phyloP scores from a whole-genome alignment of 1,140 invertebrate genomes.

The Drosophila nasuta region DNA sequence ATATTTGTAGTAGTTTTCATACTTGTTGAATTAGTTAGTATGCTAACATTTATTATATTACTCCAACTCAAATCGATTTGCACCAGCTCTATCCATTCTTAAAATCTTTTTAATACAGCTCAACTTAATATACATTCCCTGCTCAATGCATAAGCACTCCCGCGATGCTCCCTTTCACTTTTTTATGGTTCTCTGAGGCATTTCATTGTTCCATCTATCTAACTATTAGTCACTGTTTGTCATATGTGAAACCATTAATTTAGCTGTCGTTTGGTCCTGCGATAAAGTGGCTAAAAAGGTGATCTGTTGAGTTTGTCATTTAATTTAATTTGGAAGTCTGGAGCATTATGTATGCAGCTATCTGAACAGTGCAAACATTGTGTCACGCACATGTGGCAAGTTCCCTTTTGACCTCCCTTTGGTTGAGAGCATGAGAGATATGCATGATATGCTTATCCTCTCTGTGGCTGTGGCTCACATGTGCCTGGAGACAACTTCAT shows the following conservation, averaged over 20 bases:
- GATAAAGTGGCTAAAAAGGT: conserved; percentile 26
- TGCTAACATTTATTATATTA: too few relatives aligned
- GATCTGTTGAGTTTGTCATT: conserved; percentile 74
- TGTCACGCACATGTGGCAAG: conserved; percentile 34
- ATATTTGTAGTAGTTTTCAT: too few relatives aligned
- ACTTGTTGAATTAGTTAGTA: too few relatives aligned
- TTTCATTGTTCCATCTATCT: background rate
- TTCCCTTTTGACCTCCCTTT: conserved; percentile 26
- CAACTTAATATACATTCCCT: too few relatives aligned
- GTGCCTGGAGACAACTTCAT: conserved; percentile 69
- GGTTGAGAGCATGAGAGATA: conserved; percentile 20
- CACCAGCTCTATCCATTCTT: too few relatives aligned
- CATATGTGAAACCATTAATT: conserved; percentile 46
- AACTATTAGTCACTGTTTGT: conserved; percentile 21
- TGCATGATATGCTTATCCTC: conserved; percentile 45
- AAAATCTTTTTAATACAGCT: too few relatives aligned
- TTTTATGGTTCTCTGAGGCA: too few relatives aligned
- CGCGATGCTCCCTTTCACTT: too few relatives aligned
- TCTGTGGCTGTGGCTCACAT: conserved; percentile 26
- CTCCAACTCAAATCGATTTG: too few relatives aligned
- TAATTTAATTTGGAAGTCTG: conserved; percentile 75
- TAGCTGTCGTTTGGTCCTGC: conserved; percentile 9
- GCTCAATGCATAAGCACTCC: too few relatives aligned
- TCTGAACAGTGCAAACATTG: conserved; percentile 25
- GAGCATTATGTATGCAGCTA: conserved; percentile 60